Evolutionary conservation across 2,113 vertebrate species (phyloP).

Genomic region (Silurus meridionalis): DNA sequence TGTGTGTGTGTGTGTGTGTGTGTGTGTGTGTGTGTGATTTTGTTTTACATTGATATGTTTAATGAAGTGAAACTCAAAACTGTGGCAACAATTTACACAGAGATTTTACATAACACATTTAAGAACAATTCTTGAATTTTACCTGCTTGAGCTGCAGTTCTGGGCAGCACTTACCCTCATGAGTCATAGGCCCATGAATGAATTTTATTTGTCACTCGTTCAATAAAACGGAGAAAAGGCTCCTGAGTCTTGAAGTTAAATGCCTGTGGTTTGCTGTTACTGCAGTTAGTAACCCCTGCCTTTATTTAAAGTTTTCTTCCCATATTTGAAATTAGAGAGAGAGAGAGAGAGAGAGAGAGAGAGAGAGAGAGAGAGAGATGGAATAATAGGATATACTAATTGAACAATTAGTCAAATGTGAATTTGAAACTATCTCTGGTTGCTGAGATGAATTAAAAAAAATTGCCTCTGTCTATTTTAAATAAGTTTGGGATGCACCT

Average conservation of each 20-base stretch:
- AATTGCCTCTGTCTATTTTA: not conserved
- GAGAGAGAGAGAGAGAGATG: not conserved
- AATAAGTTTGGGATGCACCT: not conserved
- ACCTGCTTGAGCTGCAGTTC: not conserved
- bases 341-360: not conserved
- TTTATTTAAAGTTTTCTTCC: constrained; percentile 35
- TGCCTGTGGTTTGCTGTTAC: constrained; percentile 21
- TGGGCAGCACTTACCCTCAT: constrained; percentile 11
- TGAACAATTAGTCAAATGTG: not conserved
- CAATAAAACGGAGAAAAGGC: constrained; percentile 5
- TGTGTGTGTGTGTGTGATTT: no score
- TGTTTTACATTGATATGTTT: not conserved
- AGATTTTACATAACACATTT: not conserved
- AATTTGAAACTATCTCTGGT: not conserved
- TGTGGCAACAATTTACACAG: not conserved
- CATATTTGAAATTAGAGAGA: not conserved
- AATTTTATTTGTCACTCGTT: constrained; percentile 38
- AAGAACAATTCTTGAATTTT: not conserved
- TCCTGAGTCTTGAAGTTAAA: constrained; percentile 23
- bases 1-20: no score
- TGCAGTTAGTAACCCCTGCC: not conserved
- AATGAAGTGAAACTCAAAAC: not conserved
- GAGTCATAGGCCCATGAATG: constrained; percentile 41
- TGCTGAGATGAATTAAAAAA: not conserved
- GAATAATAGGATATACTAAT: not conserved